These are phyloP conservation scores for Catharus bicknelli DNA, from an alignment of 2,113 vertebrate species.

Conservation along the genomic window DNA sequence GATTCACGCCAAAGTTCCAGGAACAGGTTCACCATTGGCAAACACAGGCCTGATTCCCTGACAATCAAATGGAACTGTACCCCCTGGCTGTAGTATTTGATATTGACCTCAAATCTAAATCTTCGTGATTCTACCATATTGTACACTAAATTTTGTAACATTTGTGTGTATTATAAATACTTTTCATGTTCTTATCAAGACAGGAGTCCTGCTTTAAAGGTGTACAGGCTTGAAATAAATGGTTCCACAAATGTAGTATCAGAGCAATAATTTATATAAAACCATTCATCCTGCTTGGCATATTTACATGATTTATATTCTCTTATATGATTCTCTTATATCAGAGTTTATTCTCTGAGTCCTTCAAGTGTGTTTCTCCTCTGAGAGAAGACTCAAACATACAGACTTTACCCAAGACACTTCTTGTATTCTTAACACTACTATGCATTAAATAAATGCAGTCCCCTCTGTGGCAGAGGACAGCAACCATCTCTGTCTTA, in stretches of 20 bases:
- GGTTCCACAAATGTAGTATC: not conserved
- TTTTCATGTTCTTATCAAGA: not conserved
- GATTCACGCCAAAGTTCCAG: not conserved
- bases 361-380: not conserved
- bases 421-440: not conserved
- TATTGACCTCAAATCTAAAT: not conserved
- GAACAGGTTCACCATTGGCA: not conserved
- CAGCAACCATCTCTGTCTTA: not conserved
- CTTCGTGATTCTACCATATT: not conserved
- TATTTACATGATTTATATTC: not conserved
- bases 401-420: not conserved
- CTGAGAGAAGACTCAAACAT: not conserved
- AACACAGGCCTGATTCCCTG: not conserved
- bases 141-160: not conserved
- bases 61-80: not conserved
- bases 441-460: constrained; percentile 13
- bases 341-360: not conserved
- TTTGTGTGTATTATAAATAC: not conserved
- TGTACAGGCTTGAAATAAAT: not conserved
- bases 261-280: constrained; percentile 34
- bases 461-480: not conserved
- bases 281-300: constrained; percentile 37
- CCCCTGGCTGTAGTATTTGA: not conserved
- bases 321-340: not conserved
- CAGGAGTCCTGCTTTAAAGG: not conserved